Percentiles rank a stretch among this genome's conserved stretches.
These are phyloP conservation scores for Eupeodes corollae DNA, from an alignment of 1,140 invertebrate species.

Conservation along the genomic window DNA sequence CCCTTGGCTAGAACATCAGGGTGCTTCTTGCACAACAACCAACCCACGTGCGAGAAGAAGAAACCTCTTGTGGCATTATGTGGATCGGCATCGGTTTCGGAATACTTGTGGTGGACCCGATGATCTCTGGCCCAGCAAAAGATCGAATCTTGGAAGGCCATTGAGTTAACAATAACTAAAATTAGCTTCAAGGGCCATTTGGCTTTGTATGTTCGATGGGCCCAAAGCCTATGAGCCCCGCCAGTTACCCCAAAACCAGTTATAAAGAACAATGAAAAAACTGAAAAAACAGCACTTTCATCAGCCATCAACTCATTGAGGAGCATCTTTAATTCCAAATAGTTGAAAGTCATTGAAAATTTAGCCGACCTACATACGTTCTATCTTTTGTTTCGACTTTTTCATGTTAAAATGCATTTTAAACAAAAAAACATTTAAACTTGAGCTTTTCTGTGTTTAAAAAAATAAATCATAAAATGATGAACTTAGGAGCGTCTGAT, in stretches of 20 bases:
- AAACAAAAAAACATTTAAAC: no score
- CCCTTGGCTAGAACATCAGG: constrained; percentile 79
- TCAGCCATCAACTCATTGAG: no score
- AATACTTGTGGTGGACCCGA: constrained; percentile 90
- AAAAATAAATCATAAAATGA: no score
- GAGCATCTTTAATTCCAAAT: no score
- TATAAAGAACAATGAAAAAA: constrained; percentile 42
- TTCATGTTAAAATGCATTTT: no score
- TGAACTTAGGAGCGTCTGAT: no score
- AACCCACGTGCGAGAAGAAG: constrained; percentile 92
- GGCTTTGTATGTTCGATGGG: constrained; percentile 88
- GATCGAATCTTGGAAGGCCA: constrained; percentile 82
- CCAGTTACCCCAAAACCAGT: constrained; percentile 77
- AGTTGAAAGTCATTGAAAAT: no score
- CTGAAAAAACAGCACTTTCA: no score
- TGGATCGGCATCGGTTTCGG: constrained; percentile 90
- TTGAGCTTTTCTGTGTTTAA: no score
- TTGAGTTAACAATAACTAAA: constrained; percentile 63
- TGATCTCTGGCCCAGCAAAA: constrained; percentile 90
- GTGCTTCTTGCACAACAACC: constrained; percentile 83
- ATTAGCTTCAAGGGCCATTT: constrained; percentile 70
- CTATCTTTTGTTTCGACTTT: no score
- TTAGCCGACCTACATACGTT: no score
- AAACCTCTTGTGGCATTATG: constrained; percentile 85
- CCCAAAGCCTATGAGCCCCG: constrained; percentile 88